Percentiles rank a stretch among this genome's conserved stretches.
Conservation (phyloP, 2,888 invertebrate genomes). For the Acanthopleura granulata region DNA sequence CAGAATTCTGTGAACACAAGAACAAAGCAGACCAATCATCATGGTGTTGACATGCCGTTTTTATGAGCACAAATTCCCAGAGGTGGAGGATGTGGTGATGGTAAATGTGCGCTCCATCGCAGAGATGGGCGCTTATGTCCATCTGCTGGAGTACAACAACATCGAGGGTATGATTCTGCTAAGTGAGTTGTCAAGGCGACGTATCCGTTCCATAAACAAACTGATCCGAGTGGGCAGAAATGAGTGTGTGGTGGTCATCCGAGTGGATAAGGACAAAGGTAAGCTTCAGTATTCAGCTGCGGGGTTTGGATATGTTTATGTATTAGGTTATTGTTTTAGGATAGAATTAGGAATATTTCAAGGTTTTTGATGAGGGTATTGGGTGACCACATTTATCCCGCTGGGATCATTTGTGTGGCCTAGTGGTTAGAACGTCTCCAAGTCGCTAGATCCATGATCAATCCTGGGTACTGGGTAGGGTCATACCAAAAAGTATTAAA, state of each 20-base stretch:
- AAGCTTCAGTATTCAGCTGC: slow-evolving; percentile 24
- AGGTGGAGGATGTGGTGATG: slow-evolving; percentile 99
- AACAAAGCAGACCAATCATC: too few relatives aligned
- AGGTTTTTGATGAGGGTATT: too few relatives aligned
- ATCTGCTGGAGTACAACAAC: slow-evolving; percentile 97
- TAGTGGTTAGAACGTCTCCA: too few relatives aligned
- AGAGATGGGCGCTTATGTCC: slow-evolving; percentile 99
- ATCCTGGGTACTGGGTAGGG: too few relatives aligned
- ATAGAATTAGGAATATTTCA: too few relatives aligned
- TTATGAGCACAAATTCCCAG: slow-evolving; percentile 97
- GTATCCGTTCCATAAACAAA: slow-evolving; percentile 99
- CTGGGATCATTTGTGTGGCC: too few relatives aligned
- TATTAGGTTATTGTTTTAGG: too few relatives aligned
- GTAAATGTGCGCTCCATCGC: slow-evolving; percentile 97
- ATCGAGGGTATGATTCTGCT: slow-evolving; percentile 99
- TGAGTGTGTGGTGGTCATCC: slow-evolving; percentile 98
- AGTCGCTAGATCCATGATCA: too few relatives aligned
- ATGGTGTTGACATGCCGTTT: slow-evolving; percentile 77
- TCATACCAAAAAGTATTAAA: too few relatives aligned
- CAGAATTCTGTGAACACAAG: too few relatives aligned
- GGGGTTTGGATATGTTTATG: too few relatives aligned
- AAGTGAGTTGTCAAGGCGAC: slow-evolving; percentile 96
- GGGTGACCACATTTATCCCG: too few relatives aligned
- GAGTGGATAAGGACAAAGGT: slow-evolving; percentile 99
- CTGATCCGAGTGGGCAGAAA: slow-evolving; percentile 98